Evolutionary conservation across 2,113 vertebrate genomes (phyloP), one percentile per base, ranked within the genome.

Genomic region (Oxygymnocypris stewartii): DNA sequence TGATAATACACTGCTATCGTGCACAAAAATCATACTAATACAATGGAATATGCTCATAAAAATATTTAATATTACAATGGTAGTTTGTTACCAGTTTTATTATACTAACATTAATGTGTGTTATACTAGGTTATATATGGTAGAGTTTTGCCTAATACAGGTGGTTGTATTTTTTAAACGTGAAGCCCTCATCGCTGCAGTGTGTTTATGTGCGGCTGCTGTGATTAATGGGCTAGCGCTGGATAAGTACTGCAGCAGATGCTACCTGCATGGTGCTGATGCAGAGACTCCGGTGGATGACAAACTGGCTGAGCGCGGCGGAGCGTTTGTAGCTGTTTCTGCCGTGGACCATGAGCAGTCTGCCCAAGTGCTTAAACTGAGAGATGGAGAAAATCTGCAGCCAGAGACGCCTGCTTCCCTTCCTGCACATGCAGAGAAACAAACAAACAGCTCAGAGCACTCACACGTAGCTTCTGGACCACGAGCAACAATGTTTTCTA

Each of bases 301-400:
- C 97, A n/a, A 99, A 99, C 95, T 99, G 98, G 91, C 97, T 98
- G 92, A 99, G 97, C 11, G 96, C 98, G 0, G 98, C 97, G 0
- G 98, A 98, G 2, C 98, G 93, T 89, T 99, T 98, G 95, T 99
- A 99, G 93, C 98, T 99, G 95, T 99, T 99, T n/a, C 98, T 94
- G 9, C 98, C 98, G 0, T 99, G 98, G 65, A 99, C 98, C 97
- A 99, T 98, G 14, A 99, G 95, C 44, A 99, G 90, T 13, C 97
- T 95, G 54, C 98, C 97, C 35, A 99, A 93, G 87, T 99, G 97
- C 92, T 97, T 97, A 90, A 99, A 99, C 93, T 99, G 97, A 86
- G 97, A 98, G 94, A 99, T 94, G 0, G 98, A 99, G 95, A 99
- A n/a, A 99, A 91, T 99, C 98, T 0, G 98, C 97, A 0, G 98